Percentiles rank a stretch among this genome's conserved stretches.
Conservation (phyloP, 2,113 vertebrate species). For the Nothocercus nigrocapillus region DNA sequence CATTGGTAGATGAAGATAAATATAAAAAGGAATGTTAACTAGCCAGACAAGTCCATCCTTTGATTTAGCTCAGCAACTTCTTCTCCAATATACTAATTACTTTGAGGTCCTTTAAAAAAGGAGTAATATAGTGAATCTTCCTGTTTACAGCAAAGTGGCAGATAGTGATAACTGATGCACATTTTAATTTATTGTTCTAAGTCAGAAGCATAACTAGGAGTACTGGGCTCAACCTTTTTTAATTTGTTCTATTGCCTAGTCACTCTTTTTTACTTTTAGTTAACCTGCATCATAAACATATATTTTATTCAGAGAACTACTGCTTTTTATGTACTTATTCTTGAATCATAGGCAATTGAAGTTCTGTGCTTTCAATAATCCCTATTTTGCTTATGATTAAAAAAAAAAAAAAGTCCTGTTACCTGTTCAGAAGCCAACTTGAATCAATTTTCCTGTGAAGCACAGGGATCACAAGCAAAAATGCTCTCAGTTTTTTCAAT, state of each 20-base stretch:
- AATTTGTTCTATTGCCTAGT: background rate
- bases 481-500: background rate
- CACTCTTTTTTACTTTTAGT: background rate
- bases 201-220: background rate
- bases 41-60: background rate
- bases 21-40: background rate
- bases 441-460: background rate
- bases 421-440: background rate
- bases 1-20: background rate
- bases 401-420: background rate
- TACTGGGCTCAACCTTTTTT: background rate
- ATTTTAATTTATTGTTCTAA: background rate
- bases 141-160: background rate
- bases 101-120: background rate
- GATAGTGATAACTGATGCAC: background rate
- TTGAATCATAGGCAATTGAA: background rate
- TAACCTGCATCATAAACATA: background rate
- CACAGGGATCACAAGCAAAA: background rate
- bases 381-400: background rate
- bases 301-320: background rate
- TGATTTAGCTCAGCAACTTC: background rate
- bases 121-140: background rate
- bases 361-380: background rate
- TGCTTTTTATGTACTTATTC: background rate
- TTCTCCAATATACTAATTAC: background rate